phyloP scores from a whole-genome alignment of 2,888 invertebrate species.

The Volucella inanis region DNA sequence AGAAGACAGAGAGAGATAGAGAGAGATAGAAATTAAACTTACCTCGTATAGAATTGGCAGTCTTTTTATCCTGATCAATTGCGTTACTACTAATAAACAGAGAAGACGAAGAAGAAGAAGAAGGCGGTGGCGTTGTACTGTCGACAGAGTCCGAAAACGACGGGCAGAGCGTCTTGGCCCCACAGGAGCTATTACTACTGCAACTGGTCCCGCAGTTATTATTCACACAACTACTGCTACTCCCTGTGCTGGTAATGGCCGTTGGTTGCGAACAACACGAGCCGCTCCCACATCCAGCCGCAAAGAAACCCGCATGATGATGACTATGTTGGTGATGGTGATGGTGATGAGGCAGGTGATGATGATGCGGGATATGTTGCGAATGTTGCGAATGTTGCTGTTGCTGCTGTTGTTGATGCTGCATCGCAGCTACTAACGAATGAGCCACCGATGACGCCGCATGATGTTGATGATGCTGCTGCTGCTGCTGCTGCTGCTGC shows the following conservation, averaged over 20 bases:
- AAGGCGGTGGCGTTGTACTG: constrained; percentile 79
- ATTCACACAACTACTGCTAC: constrained; percentile 56
- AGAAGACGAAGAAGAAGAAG: constrained; percentile 72
- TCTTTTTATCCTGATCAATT: constrained; percentile 78
- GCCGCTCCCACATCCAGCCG: constrained; percentile 48
- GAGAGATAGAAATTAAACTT: constrained; percentile 32
- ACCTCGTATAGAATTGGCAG: constrained; percentile 79
- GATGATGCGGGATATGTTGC: constrained; percentile 59
- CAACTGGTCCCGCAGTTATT: constrained; percentile 73
- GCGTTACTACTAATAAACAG: constrained; percentile 75
- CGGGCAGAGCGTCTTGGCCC: constrained; percentile 69
- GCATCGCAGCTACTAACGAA: constrained; percentile 66
- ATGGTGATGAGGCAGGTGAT: constrained; percentile 60
- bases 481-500: constrained; percentile 50
- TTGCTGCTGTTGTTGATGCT: constrained; percentile 57
- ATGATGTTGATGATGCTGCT: constrained; percentile 66
- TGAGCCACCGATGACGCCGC: constrained; percentile 51
- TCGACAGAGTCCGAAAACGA: constrained; percentile 77
- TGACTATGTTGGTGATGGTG: constrained; percentile 69
- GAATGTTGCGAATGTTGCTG: constrained; percentile 36
- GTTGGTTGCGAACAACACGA: constrained; percentile 54
- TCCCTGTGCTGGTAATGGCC: constrained; percentile 62
- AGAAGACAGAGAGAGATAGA: not conserved
- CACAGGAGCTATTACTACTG: constrained; percentile 70
- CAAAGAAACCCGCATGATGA: constrained; percentile 71